Conservation (phyloP, 1,140 invertebrate genomes). For the Pygmarrhopalites habei region DNA sequence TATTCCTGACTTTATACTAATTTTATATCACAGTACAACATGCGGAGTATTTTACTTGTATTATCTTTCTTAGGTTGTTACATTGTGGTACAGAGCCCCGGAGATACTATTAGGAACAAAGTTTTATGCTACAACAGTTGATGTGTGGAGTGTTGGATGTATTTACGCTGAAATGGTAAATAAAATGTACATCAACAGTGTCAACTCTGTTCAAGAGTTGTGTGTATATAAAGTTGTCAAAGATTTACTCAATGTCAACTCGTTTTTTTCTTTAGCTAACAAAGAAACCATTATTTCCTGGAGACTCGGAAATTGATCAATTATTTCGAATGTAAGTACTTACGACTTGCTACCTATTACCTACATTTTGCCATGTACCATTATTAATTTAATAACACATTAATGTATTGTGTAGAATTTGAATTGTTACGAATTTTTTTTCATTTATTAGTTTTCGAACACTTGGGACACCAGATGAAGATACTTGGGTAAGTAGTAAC, state of each 20-base stretch:
- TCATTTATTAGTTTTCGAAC: no score
- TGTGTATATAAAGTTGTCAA: no score
- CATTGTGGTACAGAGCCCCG: constrained; percentile 92
- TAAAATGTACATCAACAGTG: background rate
- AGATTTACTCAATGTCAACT: no score
- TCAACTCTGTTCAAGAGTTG: background rate
- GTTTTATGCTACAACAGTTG: constrained; percentile 79
- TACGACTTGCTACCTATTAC: no score
- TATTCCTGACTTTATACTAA: no score
- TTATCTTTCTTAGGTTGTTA: constrained; percentile 53
- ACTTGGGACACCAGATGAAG: constrained; percentile 79
- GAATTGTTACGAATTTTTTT: no score
- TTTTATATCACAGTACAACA: background rate
- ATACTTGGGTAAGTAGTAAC: no score
- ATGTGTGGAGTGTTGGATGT: constrained; percentile 93
- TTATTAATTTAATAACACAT: no score
- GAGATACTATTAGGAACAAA: constrained; percentile 87
- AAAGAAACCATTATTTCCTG: constrained; percentile 75
- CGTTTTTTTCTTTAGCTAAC: constrained; percentile 61
- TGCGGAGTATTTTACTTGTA: background rate
- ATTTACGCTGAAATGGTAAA: constrained; percentile 88
- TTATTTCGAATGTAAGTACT: constrained; percentile 89
- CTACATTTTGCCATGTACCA: no score
- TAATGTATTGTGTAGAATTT: no score
- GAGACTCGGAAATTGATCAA: constrained; percentile 96